Conservation (phyloP, 2,797 vertebrate species). For the Margarornis squamiger region DNA sequence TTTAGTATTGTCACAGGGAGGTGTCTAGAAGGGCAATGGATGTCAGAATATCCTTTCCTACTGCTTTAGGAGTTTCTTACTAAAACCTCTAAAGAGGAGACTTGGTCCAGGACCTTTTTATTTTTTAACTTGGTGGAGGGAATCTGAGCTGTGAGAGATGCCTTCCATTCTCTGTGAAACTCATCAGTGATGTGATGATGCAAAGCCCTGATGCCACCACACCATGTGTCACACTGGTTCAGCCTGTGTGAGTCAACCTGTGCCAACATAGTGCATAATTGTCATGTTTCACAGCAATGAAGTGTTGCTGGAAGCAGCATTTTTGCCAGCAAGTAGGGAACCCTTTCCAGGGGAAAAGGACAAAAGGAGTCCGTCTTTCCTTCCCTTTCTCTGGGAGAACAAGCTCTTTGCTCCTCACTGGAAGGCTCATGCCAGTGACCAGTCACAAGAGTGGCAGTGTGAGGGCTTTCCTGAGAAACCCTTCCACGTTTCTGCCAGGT, state of each 20-base stretch:
- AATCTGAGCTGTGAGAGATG: neutral
- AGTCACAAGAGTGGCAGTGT: too few species aligned
- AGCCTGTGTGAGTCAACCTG: neutral
- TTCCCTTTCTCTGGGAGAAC: neutral
- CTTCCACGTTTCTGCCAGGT: neutral
- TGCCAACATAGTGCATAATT: neutral
- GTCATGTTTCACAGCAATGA: neutral
- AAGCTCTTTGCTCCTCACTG: neutral
- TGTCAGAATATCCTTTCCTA: neutral
- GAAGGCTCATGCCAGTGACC: accelerated
- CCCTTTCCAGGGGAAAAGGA: neutral
- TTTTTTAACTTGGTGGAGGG: neutral
- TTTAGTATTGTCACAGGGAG: neutral
- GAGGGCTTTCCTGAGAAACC: neutral
- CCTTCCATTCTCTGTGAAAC: neutral
- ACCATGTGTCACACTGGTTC: neutral
- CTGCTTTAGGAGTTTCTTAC: neutral
- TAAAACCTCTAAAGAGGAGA: neutral
- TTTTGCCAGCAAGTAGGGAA: neutral
- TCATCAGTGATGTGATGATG: neutral
- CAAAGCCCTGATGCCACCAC: neutral
- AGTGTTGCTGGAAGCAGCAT: neutral
- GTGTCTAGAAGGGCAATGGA: neutral
- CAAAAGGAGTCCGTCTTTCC: neutral
- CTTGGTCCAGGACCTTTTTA: neutral